Conservation (phyloP, 2,888 invertebrate species). For the Coremacera marginata region DNA sequence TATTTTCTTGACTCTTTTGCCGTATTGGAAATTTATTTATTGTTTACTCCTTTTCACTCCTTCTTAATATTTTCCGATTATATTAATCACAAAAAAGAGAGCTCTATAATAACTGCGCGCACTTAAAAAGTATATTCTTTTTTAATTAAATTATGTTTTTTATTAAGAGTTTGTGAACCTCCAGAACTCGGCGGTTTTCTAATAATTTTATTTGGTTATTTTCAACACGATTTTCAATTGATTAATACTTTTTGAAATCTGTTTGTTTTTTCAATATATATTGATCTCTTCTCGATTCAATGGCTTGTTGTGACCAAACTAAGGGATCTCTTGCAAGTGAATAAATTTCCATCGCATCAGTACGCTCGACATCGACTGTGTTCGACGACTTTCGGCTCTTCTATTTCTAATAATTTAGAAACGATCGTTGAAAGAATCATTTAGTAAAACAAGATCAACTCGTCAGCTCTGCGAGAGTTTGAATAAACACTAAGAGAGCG, state of each 20-base stretch:
- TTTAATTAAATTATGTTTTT: no score
- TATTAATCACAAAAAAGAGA: no score
- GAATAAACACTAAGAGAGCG: no score
- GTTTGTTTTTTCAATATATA: background rate
- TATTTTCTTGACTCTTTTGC: no score
- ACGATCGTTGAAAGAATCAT: background rate
- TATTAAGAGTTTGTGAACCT: background rate
- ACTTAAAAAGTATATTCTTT: no score
- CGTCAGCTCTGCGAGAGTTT: background rate
- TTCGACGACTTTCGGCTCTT: background rate
- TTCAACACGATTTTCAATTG: background rate
- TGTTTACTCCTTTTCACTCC: no score
- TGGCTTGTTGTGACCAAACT: constrained; percentile 49
- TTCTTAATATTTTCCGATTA: no score
- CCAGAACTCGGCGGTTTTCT: background rate
- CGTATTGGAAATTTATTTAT: no score
- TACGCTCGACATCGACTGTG: constrained; percentile 11
- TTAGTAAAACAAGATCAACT: background rate
- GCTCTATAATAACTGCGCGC: no score
- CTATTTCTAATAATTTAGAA: background rate
- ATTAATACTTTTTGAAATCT: constrained; percentile 9
- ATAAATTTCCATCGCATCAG: constrained; percentile 49
- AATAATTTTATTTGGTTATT: background rate
- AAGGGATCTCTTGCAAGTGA: constrained; percentile 57
- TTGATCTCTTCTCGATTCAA: no score